phyloP scores from a whole-genome alignment of 2,797 vertebrate genomes.

The Hemitrygon akajei region DNA sequence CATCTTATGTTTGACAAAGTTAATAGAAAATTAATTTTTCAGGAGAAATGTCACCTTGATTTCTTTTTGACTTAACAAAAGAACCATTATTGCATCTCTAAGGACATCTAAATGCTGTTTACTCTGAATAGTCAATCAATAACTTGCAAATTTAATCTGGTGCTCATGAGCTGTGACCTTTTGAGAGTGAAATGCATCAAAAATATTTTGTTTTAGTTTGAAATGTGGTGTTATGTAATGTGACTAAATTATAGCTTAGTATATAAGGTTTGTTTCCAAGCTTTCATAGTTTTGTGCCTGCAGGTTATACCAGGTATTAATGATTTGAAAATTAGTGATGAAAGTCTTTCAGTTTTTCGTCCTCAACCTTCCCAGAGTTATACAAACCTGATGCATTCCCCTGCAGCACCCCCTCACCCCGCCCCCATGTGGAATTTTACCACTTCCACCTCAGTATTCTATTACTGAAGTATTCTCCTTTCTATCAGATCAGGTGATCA shows the following conservation, averaged over 20 bases:
- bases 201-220: not conserved
- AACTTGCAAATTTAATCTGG: not conserved
- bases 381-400: not conserved
- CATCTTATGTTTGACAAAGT: not conserved
- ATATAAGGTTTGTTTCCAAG: not conserved
- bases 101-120: not conserved
- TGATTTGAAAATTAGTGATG: not conserved
- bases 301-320: not conserved
- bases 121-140: not conserved
- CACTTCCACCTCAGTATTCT: not conserved
- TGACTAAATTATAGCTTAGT: not conserved
- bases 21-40: not conserved
- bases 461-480: not conserved
- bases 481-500: not conserved
- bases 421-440: not conserved
- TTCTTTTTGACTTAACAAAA: not conserved
- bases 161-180: not conserved
- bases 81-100: not conserved
- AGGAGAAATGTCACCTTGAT: not conserved
- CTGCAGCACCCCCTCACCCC: too few species aligned
- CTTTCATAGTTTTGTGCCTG: not conserved
- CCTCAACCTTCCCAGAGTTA: not conserved
- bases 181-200: not conserved
- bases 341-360: not conserved
- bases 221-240: not conserved